Conservation (phyloP, 2,113 vertebrate genomes). For the Corythaixoides concolor region DNA sequence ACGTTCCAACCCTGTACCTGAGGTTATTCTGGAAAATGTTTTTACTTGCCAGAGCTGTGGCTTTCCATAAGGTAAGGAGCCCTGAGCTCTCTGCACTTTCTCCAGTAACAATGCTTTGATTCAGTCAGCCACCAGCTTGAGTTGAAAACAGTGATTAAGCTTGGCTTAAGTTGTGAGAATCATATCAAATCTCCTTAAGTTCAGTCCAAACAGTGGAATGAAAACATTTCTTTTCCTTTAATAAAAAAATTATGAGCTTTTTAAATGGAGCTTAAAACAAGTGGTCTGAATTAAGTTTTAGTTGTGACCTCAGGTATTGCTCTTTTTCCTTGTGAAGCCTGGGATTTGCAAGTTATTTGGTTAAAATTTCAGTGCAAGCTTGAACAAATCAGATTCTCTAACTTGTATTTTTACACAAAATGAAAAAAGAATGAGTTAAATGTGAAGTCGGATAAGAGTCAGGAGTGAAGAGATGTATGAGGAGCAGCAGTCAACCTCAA, state of each 20-base stretch:
- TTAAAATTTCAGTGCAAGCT: constrained; percentile 48
- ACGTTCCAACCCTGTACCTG: neutral
- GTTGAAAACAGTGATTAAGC: constrained; percentile 51
- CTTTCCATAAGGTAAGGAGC: constrained; percentile 22
- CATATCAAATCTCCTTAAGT: constrained; percentile 59
- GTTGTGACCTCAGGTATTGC: constrained; percentile 52
- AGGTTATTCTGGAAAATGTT: constrained; percentile 18
- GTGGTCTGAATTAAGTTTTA: constrained; percentile 68
- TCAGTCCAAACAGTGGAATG: constrained; percentile 56
- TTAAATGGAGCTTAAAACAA: constrained; percentile 67
- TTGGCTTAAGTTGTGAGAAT: constrained; percentile 63
- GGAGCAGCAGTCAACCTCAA: neutral
- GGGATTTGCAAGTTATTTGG: constrained; percentile 54
- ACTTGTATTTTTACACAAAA: constrained; percentile 13
- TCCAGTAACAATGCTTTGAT: constrained; percentile 64
- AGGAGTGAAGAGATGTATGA: neutral
- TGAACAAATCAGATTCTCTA: constrained; percentile 35
- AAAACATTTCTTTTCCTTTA: constrained; percentile 47
- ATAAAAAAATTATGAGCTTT: constrained; percentile 67
- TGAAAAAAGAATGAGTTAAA: neutral
- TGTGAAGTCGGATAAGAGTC: neutral
- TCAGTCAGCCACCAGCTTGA: constrained; percentile 42
- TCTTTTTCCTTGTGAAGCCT: constrained; percentile 44
- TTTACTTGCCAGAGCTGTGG: constrained; percentile 25
- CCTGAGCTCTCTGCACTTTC: constrained; percentile 50